phyloP scores from a whole-genome alignment of 2,113 vertebrate species.

The Menidia beryllina region DNA sequence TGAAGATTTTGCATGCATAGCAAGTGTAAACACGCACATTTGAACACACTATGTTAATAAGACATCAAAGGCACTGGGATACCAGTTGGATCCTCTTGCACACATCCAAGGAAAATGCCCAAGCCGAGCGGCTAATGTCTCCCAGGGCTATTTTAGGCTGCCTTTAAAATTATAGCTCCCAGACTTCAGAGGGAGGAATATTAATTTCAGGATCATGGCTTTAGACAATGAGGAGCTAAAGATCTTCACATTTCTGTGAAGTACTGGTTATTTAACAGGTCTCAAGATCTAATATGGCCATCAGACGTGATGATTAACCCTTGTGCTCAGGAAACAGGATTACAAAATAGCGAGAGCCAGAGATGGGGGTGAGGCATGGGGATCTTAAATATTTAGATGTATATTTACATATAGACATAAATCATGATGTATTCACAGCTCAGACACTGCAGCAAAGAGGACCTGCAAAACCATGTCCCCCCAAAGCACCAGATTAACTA shows the following conservation, averaged over 20 bases:
- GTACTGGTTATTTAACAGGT: conserved; percentile 1
- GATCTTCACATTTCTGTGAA: conserved; percentile 1
- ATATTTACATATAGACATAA: neutral
- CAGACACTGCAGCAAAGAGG: conserved; percentile 47
- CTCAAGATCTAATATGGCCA: neutral
- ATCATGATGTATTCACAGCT: conserved; percentile 53
- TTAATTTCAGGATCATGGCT: conserved; percentile 22
- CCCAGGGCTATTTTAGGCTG: conserved; percentile 57
- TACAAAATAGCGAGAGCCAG: conserved; percentile 1
- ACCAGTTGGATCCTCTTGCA: conserved; percentile 18
- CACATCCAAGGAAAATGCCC: conserved; percentile 1
- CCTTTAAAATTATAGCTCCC: conserved; percentile 38
- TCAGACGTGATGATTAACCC: neutral
- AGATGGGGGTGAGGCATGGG: neutral
- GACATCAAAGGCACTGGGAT: conserved; percentile 27
- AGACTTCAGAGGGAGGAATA: conserved; percentile 24
- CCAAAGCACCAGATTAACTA: conserved; percentile 38
- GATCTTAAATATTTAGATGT: neutral
- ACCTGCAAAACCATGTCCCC: conserved; percentile 50
- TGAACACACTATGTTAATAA: neutral
- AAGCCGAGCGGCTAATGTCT: conserved; percentile 15
- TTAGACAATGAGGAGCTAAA: conserved; percentile 4
- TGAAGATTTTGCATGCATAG: neutral
- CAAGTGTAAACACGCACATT: neutral
- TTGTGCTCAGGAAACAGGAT: conserved; percentile 9